Evolutionary conservation across 1,140 invertebrate genomes (phyloP), one percentile per base, ranked within the genome.

Genomic region (Heliconius congener): DNA sequence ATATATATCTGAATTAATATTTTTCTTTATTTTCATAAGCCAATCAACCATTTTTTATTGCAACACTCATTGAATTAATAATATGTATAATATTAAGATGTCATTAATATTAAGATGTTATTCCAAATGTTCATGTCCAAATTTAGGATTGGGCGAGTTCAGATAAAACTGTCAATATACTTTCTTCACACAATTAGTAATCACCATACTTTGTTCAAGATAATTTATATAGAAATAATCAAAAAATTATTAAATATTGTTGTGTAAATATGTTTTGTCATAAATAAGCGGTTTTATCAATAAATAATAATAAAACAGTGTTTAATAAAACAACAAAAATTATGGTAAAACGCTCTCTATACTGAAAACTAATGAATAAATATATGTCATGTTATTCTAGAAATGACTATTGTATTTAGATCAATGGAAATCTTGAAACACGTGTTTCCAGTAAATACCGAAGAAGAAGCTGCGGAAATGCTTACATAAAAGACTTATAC

Each of bases 401-500:
- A 73, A 52, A 73, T 73, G 52, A 30, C 55, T 57, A 57, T 57
- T 57, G 55, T 57, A 57, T 23, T 57, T 57, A 23, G 55, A 57
- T 57, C 55, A 57, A 57, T 57, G 55, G 55, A 57, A 57, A 57
- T 57, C 55, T 57, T 57, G 8, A 9, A 57, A 23, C 55, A 57
- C 55, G 55, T 57, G 55, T 55, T 34, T 27, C 11, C n/a, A 46
- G 19, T 50, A 37, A 60, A 57, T n/a, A 9, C 11, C 27, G n/a
- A 57, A 23, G 74, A 74, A 79, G 23, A 79, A 71, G 73, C 23
- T 70, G 52, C 77, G 77, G 77, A 78, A 78, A 57, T 11, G 55
- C 55, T 57, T 57, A 74, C 77, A 74, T 74, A 78, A 78, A 78
- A 52, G 57, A 66, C 66, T 79, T 74, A 70, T 66, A 27, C 71